phyloP scores from a whole-genome alignment of 92 coral and sea anemone genomes.

The Isaurus tuberculatus region DNA sequence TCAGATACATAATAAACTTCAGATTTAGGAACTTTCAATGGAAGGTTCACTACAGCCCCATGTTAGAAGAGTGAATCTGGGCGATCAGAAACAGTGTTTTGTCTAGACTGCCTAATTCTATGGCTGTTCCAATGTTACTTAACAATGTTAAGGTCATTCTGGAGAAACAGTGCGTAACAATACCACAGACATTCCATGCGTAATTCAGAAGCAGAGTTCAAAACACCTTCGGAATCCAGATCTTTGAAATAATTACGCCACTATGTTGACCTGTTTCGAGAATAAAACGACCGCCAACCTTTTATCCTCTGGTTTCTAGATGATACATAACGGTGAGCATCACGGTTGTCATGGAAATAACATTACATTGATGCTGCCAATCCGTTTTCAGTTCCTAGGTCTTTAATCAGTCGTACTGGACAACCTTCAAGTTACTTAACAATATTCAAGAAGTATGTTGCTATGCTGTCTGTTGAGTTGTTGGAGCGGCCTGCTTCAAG shows the following conservation, averaged over 20 bases:
- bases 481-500: constrained; percentile 52
- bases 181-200: neutral
- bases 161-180: neutral
- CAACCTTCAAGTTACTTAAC: constrained; percentile 63
- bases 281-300: constrained; percentile 76
- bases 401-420: constrained; percentile 64
- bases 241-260: constrained; percentile 64
- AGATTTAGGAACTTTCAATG: no score
- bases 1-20: no score
- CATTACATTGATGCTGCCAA: constrained; percentile 62
- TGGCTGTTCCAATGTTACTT: neutral
- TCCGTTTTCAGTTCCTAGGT: constrained; percentile 73
- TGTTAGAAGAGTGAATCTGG: neutral
- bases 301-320: constrained; percentile 69
- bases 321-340: constrained; percentile 71
- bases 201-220: neutral
- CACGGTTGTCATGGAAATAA: constrained; percentile 61
- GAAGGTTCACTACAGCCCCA: no score
- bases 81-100: neutral
- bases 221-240: constrained; percentile 27
- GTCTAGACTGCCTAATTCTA: neutral
- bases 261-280: constrained; percentile 60
- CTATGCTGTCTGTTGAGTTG: constrained; percentile 61
- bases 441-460: constrained; percentile 47
- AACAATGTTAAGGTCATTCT: neutral